phyloP scores from a whole-genome alignment of 2,888 invertebrate species.

The Cephus pulcher region DNA sequence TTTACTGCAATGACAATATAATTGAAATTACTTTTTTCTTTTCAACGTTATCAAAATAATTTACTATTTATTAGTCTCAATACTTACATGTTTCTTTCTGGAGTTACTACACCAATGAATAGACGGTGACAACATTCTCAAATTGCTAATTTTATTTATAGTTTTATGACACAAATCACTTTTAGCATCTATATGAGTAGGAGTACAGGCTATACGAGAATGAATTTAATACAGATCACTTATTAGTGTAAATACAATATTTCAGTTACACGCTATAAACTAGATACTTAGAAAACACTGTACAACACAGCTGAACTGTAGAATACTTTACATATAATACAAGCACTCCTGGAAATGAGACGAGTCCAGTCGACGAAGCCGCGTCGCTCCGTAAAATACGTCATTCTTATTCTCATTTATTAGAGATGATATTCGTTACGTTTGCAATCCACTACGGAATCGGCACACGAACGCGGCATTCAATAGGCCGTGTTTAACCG shows the following conservation, averaged over 20 bases:
- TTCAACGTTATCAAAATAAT: neutral
- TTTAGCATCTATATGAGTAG: constrained; percentile 67
- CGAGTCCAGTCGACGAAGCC: constrained; percentile 17
- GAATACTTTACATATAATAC: constrained; percentile 66
- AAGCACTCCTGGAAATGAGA: constrained; percentile 50
- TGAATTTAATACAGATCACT: constrained; percentile 67
- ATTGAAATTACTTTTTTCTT: neutral
- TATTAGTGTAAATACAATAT: constrained; percentile 66
- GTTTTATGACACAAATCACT: constrained; percentile 66
- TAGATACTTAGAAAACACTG: constrained; percentile 67
- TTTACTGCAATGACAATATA: neutral
- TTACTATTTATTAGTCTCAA: neutral
- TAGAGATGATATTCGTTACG: neutral
- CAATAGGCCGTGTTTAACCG: neutral
- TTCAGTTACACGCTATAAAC: constrained; percentile 66
- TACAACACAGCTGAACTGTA: constrained; percentile 66
- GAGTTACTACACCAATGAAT: neutral
- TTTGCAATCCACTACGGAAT: neutral
- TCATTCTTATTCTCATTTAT: neutral
- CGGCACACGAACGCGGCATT: neutral
- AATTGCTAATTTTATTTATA: constrained; percentile 66
- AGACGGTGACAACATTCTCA: constrained; percentile 55
- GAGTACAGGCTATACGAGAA: constrained; percentile 66
- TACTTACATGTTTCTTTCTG: neutral
- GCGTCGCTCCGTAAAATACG: neutral